Percentiles rank a stretch among this genome's conserved stretches.
phyloP scores from a whole-genome alignment of 2,797 vertebrate genomes.

The Balearica regulorum region DNA sequence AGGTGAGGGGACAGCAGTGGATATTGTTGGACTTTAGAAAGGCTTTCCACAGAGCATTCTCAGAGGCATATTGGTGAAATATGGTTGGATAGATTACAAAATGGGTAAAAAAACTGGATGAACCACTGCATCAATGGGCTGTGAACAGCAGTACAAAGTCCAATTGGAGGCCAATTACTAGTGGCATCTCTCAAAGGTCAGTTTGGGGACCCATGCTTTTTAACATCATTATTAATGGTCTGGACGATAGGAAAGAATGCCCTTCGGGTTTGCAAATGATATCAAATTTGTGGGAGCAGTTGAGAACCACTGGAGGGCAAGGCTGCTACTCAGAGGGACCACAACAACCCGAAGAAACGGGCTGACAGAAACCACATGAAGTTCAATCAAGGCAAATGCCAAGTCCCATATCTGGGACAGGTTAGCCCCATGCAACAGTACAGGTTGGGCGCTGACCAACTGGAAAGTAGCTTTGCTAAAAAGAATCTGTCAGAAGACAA shows the following conservation, averaged over 20 bases:
- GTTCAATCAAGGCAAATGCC: background rate
- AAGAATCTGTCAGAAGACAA: background rate
- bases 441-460: background rate
- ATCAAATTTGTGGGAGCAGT: background rate
- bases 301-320: background rate
- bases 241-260: background rate
- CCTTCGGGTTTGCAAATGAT: background rate
- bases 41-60: background rate
- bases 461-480: background rate
- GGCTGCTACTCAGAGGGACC: background rate
- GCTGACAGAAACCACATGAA: background rate
- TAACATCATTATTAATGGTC: background rate
- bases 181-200: background rate
- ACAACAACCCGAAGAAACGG: background rate
- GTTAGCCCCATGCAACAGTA: background rate
- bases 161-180: background rate
- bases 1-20: background rate
- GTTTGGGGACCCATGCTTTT: background rate
- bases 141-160: background rate
- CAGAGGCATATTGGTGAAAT: background rate
- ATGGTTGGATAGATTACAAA: background rate
- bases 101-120: background rate
- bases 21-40: background rate
- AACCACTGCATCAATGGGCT: background rate
- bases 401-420: background rate